phyloP scores from a whole-genome alignment of 2,888 invertebrate species.

The Heliconius charithonia region DNA sequence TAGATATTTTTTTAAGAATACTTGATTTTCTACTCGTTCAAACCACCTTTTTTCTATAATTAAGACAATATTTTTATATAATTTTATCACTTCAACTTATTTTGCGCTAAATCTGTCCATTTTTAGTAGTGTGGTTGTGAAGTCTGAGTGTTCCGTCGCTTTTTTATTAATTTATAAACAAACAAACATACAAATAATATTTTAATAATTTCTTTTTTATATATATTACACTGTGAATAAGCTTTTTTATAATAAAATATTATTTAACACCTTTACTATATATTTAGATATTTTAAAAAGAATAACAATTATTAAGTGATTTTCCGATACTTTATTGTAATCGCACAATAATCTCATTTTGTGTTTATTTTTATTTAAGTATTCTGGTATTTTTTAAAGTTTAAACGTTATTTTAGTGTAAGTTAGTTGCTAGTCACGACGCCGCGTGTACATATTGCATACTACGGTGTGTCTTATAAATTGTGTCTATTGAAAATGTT shows the following conservation, averaged over 20 bases:
- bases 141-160: constrained; percentile 36
- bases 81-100: background rate
- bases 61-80: background rate
- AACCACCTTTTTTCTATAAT: constrained; percentile 9
- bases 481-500: background rate
- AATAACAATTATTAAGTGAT: background rate
- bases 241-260: background rate
- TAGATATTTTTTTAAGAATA: too few species aligned
- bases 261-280: background rate
- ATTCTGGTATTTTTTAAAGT: background rate
- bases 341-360: constrained; percentile 20
- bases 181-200: constrained; percentile 7
- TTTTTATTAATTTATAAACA: constrained; percentile 21
- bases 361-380: constrained; percentile 6
- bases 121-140: constrained; percentile 46
- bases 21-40: background rate
- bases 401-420: background rate
- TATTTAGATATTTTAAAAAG: background rate
- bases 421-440: constrained; percentile 19
- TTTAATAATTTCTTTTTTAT: background rate
- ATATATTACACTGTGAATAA: constrained; percentile 4
- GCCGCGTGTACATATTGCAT: constrained; percentile 5
- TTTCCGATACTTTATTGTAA: background rate
- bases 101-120: constrained; percentile 29
- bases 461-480: constrained; percentile 5